These are phyloP conservation scores for Drosophila lacicola DNA, from an alignment of 2,888 invertebrate species.

Conservation along the genomic window DNA sequence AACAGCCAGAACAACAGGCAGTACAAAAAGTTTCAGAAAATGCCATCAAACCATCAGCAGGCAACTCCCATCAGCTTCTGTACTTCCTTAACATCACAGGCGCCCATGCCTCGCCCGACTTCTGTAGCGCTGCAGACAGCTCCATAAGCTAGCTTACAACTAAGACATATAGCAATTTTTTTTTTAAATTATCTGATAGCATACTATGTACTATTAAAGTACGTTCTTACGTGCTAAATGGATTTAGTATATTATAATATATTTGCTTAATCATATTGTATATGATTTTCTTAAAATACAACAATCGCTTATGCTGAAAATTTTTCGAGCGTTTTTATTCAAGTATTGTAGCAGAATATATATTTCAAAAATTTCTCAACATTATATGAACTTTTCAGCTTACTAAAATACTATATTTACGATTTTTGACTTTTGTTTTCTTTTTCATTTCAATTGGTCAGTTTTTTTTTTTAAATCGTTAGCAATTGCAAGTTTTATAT, in stretches of 20 bases:
- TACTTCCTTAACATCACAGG: constrained; percentile 59
- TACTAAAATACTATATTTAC: constrained; percentile 40
- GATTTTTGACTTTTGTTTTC: constrained; percentile 10
- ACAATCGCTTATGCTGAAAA: constrained; percentile 35
- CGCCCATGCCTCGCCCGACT: constrained; percentile 16
- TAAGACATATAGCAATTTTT: not conserved
- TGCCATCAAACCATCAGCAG: not conserved
- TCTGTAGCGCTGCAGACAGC: constrained; percentile 46
- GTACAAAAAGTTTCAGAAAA: not conserved
- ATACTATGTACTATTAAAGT: not conserved
- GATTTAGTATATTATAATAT: not conserved
- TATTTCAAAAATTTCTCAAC: constrained; percentile 52
- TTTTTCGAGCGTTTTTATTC: constrained; percentile 55
- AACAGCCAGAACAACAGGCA: not conserved
- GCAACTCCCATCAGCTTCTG: constrained; percentile 23
- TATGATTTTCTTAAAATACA: constrained; percentile 32
- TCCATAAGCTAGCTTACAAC: constrained; percentile 48
- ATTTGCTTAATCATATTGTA: constrained; percentile 11
- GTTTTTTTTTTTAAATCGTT: not conserved
- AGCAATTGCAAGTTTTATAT: constrained; percentile 24
- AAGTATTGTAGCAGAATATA: constrained; percentile 73
- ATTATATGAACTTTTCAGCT: constrained; percentile 31
- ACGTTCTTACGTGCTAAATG: not conserved
- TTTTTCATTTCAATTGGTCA: constrained; percentile 39
- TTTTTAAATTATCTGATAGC: not conserved